phyloP scores from a whole-genome alignment of 2,797 vertebrate species.

The Lithobates sylvaticus region DNA sequence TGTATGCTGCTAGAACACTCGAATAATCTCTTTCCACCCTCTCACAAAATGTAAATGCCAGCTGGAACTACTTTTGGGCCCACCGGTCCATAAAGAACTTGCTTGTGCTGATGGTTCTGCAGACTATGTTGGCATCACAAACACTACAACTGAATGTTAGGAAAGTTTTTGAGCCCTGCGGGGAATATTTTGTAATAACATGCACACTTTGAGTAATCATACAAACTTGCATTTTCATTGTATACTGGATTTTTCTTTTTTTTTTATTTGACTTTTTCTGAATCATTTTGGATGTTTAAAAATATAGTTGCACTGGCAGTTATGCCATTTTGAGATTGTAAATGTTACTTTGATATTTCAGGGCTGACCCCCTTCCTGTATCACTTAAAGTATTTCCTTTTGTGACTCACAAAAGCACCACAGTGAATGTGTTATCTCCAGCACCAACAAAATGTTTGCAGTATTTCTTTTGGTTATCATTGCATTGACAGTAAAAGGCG shows the following conservation, averaged over 20 bases:
- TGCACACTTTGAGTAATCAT: background rate
- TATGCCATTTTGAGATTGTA: background rate
- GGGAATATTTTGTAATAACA: background rate
- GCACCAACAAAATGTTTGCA: background rate
- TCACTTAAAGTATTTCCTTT: conserved; percentile 18
- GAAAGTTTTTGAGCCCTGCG: no score
- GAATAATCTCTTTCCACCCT: no score
- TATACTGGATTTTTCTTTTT: background rate
- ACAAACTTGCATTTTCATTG: background rate
- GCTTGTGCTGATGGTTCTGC: no score
- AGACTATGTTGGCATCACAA: no score
- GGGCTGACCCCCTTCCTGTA: background rate
- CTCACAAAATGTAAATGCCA: no score
- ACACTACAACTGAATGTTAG: no score
- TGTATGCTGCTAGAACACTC: no score
- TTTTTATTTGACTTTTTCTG: background rate
- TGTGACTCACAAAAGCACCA: conserved; percentile 1
- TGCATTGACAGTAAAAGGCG: background rate
- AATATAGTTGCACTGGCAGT: background rate
- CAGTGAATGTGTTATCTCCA: background rate
- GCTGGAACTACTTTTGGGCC: no score
- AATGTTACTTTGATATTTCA: background rate
- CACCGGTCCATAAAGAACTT: no score
- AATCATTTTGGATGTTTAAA: conserved; percentile 1
- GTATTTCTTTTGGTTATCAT: conserved; percentile 1